phyloP scores from a whole-genome alignment of 92 coral and sea anemone species.

The Hydrozoanthus gracilis region DNA sequence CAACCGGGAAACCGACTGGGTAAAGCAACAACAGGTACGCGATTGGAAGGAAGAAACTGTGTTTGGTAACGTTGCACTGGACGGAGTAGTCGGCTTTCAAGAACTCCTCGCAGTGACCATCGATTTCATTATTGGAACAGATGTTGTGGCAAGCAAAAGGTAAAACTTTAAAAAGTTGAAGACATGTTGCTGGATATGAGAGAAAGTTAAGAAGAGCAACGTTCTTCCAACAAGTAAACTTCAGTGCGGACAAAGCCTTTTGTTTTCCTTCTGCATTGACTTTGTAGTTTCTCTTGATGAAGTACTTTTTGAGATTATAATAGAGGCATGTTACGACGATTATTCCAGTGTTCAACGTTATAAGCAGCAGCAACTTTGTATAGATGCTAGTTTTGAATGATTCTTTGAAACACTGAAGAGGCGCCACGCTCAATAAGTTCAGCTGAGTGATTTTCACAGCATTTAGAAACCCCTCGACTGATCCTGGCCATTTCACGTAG shows the following conservation, averaged over 20 bases:
- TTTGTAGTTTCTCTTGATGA: neutral
- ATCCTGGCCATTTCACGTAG: conserved; percentile 58
- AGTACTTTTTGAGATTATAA: conserved; percentile 38
- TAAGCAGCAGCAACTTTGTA: conserved; percentile 43
- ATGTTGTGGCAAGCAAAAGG: conserved; percentile 59
- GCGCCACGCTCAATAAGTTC: conserved; percentile 56
- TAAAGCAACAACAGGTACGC: neutral
- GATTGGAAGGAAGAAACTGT: neutral
- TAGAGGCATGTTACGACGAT: conserved; percentile 11
- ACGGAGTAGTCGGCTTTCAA: too few species aligned
- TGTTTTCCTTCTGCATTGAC: neutral
- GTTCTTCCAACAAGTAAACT: conserved; percentile 48
- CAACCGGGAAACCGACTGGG: conserved; percentile 37
- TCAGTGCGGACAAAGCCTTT: neutral
- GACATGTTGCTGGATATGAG: conserved; percentile 65
- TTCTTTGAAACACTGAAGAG: conserved; percentile 59
- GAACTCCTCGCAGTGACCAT: neutral
- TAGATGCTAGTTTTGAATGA: conserved; percentile 40
- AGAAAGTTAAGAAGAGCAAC: conserved; percentile 45
- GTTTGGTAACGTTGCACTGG: too few species aligned
- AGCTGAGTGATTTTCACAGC: conserved; percentile 56
- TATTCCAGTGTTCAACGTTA: conserved; percentile 33
- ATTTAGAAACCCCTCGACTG: conserved; percentile 47
- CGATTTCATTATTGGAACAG: conserved; percentile 31
- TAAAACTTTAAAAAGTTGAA: conserved; percentile 44